Evolutionary conservation across 2,888 invertebrate genomes (phyloP), one percentile per base, ranked within the genome.

Genomic region (Chymomyza amoena): DNA sequence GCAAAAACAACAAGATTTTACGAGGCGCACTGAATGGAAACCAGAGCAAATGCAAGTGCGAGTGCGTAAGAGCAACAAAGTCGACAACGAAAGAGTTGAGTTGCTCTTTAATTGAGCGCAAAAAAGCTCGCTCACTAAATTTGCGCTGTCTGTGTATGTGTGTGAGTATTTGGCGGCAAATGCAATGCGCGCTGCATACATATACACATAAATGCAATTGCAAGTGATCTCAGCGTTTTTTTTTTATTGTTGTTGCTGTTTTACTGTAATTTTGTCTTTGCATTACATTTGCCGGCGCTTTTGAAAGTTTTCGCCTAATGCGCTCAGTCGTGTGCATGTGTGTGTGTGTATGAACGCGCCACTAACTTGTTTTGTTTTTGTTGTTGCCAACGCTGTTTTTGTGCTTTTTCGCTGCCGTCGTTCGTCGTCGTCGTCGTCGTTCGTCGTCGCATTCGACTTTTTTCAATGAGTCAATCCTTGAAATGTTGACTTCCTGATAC

Each of bases 401-500:
- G 72, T 66, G 52, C 73, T 45, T 50, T 28, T 57, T 28, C 57
- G 57, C 57, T 32, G 51, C 50, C 15, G 4, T 15, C n/a, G n/a
- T n/a, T n/a, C n/a, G n/a, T n/a, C 4, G 54, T 15, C 54, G 52
- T 20, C 64, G 75, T 66, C 65, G 75, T 68, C 67, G 72, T 36
- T n/a, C 67, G 73, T 66, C 75, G 81, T 77, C 85, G 89, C 81
- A 84, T 87, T 86, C 88, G 89, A 88, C 89, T 89, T 89, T 81
- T 86, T 88, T 89, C 89, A 89, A 89, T 89, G 89, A 89, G 89
- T 89, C 89, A 89, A 90, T 90, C 90, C 90, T 90, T 90, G 90
- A 90, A 89, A 90, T 85, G 85, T 90, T 89, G 85, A 90, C 90
- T 90, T 90, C 90, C 90, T 90, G 90, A 90, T 90, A 90, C 90